These are phyloP conservation scores for Ictalurus punctatus DNA, from an alignment of 2,113 vertebrate species.

Conservation along the genomic window DNA sequence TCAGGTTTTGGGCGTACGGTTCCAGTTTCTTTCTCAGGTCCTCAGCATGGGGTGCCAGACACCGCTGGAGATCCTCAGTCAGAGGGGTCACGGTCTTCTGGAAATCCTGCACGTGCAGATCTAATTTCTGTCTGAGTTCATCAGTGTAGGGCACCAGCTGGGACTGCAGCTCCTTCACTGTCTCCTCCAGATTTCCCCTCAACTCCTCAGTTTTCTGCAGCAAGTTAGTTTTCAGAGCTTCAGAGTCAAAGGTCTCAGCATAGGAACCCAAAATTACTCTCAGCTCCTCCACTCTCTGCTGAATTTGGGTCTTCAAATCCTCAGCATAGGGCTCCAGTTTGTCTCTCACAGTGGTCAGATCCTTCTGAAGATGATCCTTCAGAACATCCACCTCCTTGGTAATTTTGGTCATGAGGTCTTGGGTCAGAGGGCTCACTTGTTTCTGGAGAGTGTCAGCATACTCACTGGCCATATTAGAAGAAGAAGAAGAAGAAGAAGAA, in stretches of 20 bases:
- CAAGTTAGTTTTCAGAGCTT: constrained; percentile 53
- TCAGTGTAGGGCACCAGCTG: constrained; percentile 58
- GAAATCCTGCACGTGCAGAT: constrained; percentile 62
- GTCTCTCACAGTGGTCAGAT: constrained; percentile 44
- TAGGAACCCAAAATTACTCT: constrained; percentile 60
- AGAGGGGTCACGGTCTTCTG: constrained; percentile 64
- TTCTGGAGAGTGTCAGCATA: constrained; percentile 47
- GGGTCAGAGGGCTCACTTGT: constrained; percentile 50
- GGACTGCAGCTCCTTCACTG: constrained; percentile 54
- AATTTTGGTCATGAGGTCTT: constrained; percentile 50
- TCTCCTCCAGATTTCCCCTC: constrained; percentile 48
- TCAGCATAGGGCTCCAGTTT: constrained; percentile 58
- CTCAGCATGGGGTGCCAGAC: constrained; percentile 56
- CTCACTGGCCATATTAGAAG: constrained; percentile 14
- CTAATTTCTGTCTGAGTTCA: constrained; percentile 61
- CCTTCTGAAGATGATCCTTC: constrained; percentile 54
- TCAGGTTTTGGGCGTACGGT: constrained; percentile 58
- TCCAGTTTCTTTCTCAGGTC: constrained; percentile 57
- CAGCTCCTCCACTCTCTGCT: constrained; percentile 76
- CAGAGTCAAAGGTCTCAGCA: constrained; percentile 56
- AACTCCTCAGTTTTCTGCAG: constrained; percentile 60
- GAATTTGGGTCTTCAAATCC: constrained; percentile 70
- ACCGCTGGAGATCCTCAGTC: constrained; percentile 62
- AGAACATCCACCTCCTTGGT: constrained; percentile 62
- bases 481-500: no score